Conservation (phyloP, 2,888 invertebrate genomes). For the Trissolcus brochymenae region DNA sequence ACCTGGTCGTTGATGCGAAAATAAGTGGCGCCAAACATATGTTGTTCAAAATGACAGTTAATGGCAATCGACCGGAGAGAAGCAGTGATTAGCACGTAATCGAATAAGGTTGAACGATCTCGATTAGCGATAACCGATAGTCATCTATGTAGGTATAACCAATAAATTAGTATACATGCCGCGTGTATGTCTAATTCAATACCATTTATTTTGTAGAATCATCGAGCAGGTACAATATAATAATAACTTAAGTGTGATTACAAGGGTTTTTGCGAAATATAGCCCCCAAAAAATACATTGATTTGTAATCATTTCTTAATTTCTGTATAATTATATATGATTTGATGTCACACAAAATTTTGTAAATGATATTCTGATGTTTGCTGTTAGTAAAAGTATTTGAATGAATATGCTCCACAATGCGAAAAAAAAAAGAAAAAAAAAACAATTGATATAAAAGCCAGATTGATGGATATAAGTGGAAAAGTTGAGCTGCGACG, state of each 20-base stretch:
- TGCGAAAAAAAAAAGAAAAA: conserved; percentile 18
- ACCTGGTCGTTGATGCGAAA: conserved; percentile 20
- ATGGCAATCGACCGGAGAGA: conserved; percentile 68
- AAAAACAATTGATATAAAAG: conserved; percentile 11
- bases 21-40: conserved; percentile 45
- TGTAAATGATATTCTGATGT: too few relatives aligned
- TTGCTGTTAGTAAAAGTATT: conserved; percentile 6
- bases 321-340: too few relatives aligned
- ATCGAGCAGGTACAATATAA: too few relatives aligned
- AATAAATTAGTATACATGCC: conserved; percentile 64
- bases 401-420: too few relatives aligned
- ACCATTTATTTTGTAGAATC: conserved; percentile 23
- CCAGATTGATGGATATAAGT: conserved; percentile 44
- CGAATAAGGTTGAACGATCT: conserved; percentile 71
- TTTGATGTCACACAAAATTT: too few relatives aligned
- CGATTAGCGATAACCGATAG: conserved; percentile 71
- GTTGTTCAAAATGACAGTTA: conserved; percentile 61
- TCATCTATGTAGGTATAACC: conserved; percentile 62
- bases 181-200: conserved; percentile 54
- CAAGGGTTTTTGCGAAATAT: too few relatives aligned
- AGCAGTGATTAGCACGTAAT: conserved; percentile 72
- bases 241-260: too few relatives aligned
- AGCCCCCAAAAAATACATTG: too few relatives aligned
- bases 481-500: conserved; percentile 39
- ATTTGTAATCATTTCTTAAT: too few relatives aligned